Percentiles rank a stretch among this genome's conserved stretches.
Conservation (phyloP, 2,113 vertebrate genomes). For the Danio rerio region DNA sequence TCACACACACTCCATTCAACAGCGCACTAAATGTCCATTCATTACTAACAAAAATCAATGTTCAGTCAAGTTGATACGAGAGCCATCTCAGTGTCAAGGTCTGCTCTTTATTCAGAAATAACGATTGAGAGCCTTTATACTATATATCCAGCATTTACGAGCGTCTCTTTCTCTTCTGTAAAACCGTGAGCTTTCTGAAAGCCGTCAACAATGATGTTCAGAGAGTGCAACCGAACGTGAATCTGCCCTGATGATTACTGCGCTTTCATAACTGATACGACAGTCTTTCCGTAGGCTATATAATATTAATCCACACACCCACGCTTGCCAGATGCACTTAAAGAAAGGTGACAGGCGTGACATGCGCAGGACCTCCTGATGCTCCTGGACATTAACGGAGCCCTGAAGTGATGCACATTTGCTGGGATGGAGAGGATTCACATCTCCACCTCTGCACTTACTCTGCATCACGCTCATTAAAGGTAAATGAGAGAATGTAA, state of each 20-base stretch:
- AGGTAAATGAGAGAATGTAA: slow-evolving; percentile 70
- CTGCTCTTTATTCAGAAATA: neutral
- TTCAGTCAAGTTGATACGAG: neutral
- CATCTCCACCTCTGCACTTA: slow-evolving; percentile 76
- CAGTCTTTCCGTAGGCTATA: slow-evolving; percentile 78
- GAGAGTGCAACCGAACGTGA: slow-evolving; percentile 49
- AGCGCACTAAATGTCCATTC: neutral
- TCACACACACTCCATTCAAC: neutral
- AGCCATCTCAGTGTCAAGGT: neutral
- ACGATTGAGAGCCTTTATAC: neutral
- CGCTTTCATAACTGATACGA: slow-evolving; percentile 76
- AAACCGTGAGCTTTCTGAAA: neutral
- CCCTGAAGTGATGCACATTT: slow-evolving; percentile 79
- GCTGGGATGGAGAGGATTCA: slow-evolving; percentile 68
- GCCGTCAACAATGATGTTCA: neutral
- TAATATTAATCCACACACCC: slow-evolving; percentile 83
- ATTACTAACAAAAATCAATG: neutral
- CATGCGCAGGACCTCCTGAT: slow-evolving; percentile 83
- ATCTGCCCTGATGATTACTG: slow-evolving; percentile 76
- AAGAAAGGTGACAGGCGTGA: slow-evolving; percentile 82
- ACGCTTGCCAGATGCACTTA: slow-evolving; percentile 77
- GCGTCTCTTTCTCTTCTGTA: neutral
- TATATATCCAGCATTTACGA: too few species aligned
- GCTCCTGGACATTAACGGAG: slow-evolving; percentile 77
- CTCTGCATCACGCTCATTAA: slow-evolving; percentile 78